These are phyloP conservation scores for Pipistrellus pygmaeus DNA, from an alignment of 2,797 vertebrate genomes.

Conservation along the genomic window DNA sequence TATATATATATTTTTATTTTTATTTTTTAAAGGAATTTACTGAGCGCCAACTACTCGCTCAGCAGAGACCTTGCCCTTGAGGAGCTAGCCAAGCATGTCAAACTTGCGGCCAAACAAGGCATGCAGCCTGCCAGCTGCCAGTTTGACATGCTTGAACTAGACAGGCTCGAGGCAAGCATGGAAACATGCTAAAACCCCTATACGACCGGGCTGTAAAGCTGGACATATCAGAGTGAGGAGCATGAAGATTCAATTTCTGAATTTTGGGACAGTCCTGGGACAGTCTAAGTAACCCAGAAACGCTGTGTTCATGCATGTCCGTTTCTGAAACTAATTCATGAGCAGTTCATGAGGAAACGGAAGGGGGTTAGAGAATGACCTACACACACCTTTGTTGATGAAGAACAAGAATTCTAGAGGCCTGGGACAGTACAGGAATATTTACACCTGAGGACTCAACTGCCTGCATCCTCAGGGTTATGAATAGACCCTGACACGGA, in stretches of 20 bases:
- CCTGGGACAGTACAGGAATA: not conserved
- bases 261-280: no score
- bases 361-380: not conserved
- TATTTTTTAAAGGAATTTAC: not conserved
- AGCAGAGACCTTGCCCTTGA: not conserved
- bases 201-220: not conserved
- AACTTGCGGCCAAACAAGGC: no score
- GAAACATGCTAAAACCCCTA: not conserved
- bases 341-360: not conserved
- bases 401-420: not conserved
- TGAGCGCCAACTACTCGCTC: not conserved
- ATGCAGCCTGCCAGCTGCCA: no score
- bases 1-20: no score
- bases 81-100: not conserved
- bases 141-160: not conserved
- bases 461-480: not conserved
- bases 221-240: no score
- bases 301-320: not conserved
- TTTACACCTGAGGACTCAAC: not conserved
- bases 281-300: not conserved
- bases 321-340: constrained; percentile 12
- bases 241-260: accelerated
- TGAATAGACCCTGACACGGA: accelerated
- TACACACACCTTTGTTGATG: not conserved
- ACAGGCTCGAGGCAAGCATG: not conserved